Evolutionary conservation across 2,113 vertebrate species (phyloP).

Genomic region (Phylloscopus trochiloides): DNA sequence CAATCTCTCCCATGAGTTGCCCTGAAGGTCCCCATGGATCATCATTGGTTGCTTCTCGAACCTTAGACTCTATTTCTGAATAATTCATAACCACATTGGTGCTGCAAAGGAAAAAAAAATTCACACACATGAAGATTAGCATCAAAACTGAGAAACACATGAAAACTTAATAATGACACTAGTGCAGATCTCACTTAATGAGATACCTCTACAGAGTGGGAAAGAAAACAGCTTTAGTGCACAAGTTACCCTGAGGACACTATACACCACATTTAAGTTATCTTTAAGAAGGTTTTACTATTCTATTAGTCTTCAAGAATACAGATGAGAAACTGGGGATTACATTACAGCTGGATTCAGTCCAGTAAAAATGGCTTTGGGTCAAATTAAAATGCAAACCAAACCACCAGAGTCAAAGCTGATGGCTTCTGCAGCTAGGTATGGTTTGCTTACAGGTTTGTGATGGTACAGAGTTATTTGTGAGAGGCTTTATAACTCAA

Average conservation of each 20-base stretch:
- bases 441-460: not conserved
- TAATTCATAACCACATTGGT: constrained; percentile 99
- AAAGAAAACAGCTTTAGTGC: constrained; percentile 69
- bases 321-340: constrained; percentile 60
- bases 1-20: constrained; percentile 96
- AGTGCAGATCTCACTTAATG: constrained; percentile 73
- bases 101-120: constrained; percentile 78
- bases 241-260: constrained; percentile 72
- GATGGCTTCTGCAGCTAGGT: not conserved
- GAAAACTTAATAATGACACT: constrained; percentile 84
- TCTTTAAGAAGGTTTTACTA: constrained; percentile 73
- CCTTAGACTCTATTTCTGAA: constrained; percentile 97
- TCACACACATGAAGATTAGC: constrained; percentile 78
- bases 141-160: constrained; percentile 82
- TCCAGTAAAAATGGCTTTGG: constrained; percentile 60
- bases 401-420: constrained; percentile 15
- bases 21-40: constrained; percentile 98
- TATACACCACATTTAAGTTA: constrained; percentile 69
- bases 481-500: constrained; percentile 5
- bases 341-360: constrained; percentile 54
- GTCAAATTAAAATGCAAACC: constrained; percentile 67
- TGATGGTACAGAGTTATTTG: not conserved
- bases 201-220: constrained; percentile 73
- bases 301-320: constrained; percentile 71
- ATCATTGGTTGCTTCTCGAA: constrained; percentile 98